Evolutionary conservation across 2,113 vertebrate genomes (phyloP), one percentile per base, ranked within the genome.

Genomic region (Kryptolebias marmoratus): DNA sequence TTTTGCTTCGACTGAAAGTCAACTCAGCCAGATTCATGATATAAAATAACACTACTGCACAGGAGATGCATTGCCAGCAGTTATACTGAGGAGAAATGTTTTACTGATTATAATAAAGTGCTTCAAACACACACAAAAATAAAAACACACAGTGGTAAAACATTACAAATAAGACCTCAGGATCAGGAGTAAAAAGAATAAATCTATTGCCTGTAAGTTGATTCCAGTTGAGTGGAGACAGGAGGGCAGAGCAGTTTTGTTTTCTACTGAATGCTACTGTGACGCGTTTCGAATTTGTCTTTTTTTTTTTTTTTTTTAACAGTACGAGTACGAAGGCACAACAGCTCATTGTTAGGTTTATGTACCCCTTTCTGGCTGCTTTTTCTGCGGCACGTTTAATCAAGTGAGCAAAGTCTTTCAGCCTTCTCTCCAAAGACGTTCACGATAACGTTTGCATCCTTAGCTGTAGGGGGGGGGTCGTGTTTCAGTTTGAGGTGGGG

Each of bases 81-180:
- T 30, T 64, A 1, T 14, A 64, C 52, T 30, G 50, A 11, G 60
- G 5, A 79, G 32, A 45, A 1, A 59, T 71, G n/a, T 31, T 13
- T 68, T 42, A 77, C 54, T 77, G 61, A 64, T 73, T 15, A 79
- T 67, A 52, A 83, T 94, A 94, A 94, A 94, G 94, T 94, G 93
- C 93, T 81, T 91, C 70, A 85, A 92, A 88, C 49, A 85, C 91
- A 90, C 76, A 82, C 84, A 88, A 88, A 82, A 78, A 79, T 54
- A 84, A 67, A 64, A 56, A 50, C 49, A 32, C 42, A 49, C 52
- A 60, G 14, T 48, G 48, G 63, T 75, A 48, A 65, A 80, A 62
- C 64, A 48, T 48, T 27, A 49, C 28, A 63, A 58, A 58, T 36
- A 57, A 73, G 66, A 52, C n/a, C 16, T 52, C 11, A 49, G 73